Base-by-base conservation (phyloP, 1,140 invertebrate genomes). In the Trichonephila inaurata region DNA sequence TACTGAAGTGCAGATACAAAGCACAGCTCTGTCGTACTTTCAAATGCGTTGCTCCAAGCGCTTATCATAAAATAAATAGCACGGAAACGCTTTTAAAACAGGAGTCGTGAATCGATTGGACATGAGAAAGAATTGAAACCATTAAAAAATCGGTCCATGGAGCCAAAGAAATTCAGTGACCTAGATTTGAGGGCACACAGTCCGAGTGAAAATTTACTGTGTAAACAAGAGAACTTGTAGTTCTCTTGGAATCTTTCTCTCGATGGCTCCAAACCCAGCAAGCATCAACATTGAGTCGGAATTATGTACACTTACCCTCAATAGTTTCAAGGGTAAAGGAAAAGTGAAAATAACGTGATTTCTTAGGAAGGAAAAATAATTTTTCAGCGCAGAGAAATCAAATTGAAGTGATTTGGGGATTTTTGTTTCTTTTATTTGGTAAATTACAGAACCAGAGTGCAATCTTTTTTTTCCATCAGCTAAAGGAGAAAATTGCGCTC, bases 131-230 rank as follows among this genome's bases (percentile, higher is more conserved):
- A 83, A 83, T 21, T 85, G 81, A 85, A 51, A 69, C 33, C 90
- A 91, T 77, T 91, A 85, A 83, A 91, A 91, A 61, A 83, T 85
- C 51, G 33, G 8, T 91, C 28, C 21, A 19, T 89, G 66, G 61
- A 72, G 88, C 88, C 90, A 91, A 91, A 91, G 77, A 81, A 91
- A 91, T 91, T 85, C 90, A 91, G 90, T 91, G 90, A 91, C 90
- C 90, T 83, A 91, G 90, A 91, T 91, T 91, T 91, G 83, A 60
- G 83, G 83, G 28, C n/a, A 85, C 85, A 83, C 90, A 83, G 90
- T 91, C 90, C 77, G 60, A 91, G 90, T 91, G 90, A 91, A 91
- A 91, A 91, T 81, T 83, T 81, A 85, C 60, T 81, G 33, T 91
- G 77, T 91, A 91, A 91, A 91, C 90, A 44, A 44, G 3, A 85